Base-by-base conservation (phyloP, 2,888 invertebrate species). In the Thysanoteuthis rhombus region DNA sequence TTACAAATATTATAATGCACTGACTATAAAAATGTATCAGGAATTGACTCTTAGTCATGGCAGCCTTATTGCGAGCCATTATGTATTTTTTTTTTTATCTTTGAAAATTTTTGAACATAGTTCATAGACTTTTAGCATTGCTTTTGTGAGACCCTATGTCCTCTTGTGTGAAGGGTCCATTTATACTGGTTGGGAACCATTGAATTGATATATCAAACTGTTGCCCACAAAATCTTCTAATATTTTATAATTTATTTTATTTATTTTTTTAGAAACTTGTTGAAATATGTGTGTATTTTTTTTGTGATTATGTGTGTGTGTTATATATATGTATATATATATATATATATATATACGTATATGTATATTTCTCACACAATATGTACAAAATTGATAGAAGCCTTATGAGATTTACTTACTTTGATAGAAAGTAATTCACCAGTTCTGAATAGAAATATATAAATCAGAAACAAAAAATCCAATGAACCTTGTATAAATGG, bases 201-300 rank as follows among this genome's bases (percentile, higher is more conserved):
- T 75, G 75, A 75, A 32, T 75, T 75, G n/a, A 75, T n/a, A 16
- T 75, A 75, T n/a, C 32, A 75, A 75, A n/a, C 32, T 75, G n/a
- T 75, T 75, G 75, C 75, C 75, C 75, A 75, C 75, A 75, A 75
- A 58, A 75, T 75, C n/a, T 75, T 75, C n/a, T 75, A 75, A 75
- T 75, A 36, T n/a, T 75, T n/a, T 75, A 75, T 75, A 12, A 75
- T 75, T 75, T n/a, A 75, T 75, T 75, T n/a, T n/a, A n/a, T n/a
- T n/a, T n/a, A n/a, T n/a, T n/a, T 58, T n/a, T 75, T n/a, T 75
- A 75, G 75, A 75, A 75, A 16, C 12, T n/a, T 75, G n/a, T 75
- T 75, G n/a, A 16, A 75, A n/a, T 10, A 75, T 75, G n/a, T n/a
- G 36, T 75, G n/a, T n/a, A n/a, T 36, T 10, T 75, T n/a, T 19